phyloP scores from a whole-genome alignment of 2,113 vertebrate genomes.

The Phyllostomus discolor region DNA sequence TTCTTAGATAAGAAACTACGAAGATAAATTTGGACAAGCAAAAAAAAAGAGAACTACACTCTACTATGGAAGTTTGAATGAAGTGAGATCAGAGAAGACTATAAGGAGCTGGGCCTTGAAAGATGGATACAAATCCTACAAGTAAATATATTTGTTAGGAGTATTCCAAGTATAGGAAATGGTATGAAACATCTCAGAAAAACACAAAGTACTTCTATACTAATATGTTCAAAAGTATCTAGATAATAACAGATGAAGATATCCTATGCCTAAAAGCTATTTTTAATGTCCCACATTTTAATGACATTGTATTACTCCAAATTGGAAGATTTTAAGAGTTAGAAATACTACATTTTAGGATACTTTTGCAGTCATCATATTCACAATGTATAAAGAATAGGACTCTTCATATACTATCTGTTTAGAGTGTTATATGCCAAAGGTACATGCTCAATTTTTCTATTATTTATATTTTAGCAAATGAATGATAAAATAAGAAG shows the following conservation, averaged over 20 bases:
- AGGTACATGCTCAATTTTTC: conserved; percentile 39
- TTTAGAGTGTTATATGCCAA: conserved; percentile 45
- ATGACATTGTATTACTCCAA: conserved; percentile 19
- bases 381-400: conserved; percentile 46
- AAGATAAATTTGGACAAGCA: background rate
- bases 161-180: background rate
- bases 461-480: conserved; percentile 55
- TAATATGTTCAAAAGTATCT: conserved; percentile 8
- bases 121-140: conserved; percentile 1
- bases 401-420: conserved; percentile 43
- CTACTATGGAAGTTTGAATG: background rate
- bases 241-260: conserved; percentile 41
- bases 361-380: conserved; percentile 36
- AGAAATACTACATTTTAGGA: background rate
- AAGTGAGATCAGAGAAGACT: conserved; percentile 5
- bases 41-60: background rate
- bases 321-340: conserved; percentile 25
- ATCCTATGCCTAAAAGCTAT: background rate
- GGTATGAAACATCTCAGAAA: background rate
- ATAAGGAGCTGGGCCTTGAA: background rate
- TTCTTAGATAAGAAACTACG: no score
- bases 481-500: conserved; percentile 71
- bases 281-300: conserved; percentile 14
- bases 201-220: background rate
- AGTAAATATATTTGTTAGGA: background rate